Conservation (phyloP, 1,140 invertebrate species). For the Penaeus indicus region DNA sequence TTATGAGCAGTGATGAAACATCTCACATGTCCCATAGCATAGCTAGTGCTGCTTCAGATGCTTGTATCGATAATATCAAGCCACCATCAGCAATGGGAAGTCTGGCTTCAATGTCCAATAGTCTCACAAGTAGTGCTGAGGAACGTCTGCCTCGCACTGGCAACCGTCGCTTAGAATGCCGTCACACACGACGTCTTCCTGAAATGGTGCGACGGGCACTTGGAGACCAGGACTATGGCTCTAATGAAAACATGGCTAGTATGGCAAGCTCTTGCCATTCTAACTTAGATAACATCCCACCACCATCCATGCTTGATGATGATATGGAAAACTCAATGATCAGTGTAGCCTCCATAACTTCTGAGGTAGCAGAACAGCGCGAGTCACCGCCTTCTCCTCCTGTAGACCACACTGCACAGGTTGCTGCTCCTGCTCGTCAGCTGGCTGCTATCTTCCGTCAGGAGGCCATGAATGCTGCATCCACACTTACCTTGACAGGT, state of each 20-base stretch:
- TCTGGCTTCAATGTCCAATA: slow-evolving; percentile 69
- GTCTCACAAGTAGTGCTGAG: slow-evolving; percentile 68
- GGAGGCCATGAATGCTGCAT: slow-evolving; percentile 67
- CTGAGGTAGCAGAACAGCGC: slow-evolving; percentile 78
- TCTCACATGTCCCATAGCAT: slow-evolving; percentile 72
- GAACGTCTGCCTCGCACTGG: slow-evolving; percentile 68
- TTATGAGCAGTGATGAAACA: slow-evolving; percentile 70
- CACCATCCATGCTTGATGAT: slow-evolving; percentile 85
- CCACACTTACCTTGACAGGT: slow-evolving; percentile 62
- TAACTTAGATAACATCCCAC: slow-evolving; percentile 84
- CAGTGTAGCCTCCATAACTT: slow-evolving; percentile 86
- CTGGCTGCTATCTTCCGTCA: slow-evolving; percentile 68
- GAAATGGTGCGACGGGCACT: slow-evolving; percentile 67
- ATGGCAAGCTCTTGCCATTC: slow-evolving; percentile 74
- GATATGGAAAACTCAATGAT: slow-evolving; percentile 82
- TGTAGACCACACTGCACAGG: slow-evolving; percentile 55
- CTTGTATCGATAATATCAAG: slow-evolving; percentile 81
- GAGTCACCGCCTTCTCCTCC: slow-evolving; percentile 57
- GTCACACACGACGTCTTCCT: slow-evolving; percentile 65
- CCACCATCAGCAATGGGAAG: slow-evolving; percentile 80
- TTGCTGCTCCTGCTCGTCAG: slow-evolving; percentile 67
- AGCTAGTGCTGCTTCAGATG: slow-evolving; percentile 73
- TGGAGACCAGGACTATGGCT: slow-evolving; percentile 77
- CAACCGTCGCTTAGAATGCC: slow-evolving; percentile 68
- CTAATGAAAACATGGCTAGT: slow-evolving; percentile 76